Evolutionary conservation across 1,140 invertebrate species (phyloP).

Genomic region (Nasonia vitripennis): DNA sequence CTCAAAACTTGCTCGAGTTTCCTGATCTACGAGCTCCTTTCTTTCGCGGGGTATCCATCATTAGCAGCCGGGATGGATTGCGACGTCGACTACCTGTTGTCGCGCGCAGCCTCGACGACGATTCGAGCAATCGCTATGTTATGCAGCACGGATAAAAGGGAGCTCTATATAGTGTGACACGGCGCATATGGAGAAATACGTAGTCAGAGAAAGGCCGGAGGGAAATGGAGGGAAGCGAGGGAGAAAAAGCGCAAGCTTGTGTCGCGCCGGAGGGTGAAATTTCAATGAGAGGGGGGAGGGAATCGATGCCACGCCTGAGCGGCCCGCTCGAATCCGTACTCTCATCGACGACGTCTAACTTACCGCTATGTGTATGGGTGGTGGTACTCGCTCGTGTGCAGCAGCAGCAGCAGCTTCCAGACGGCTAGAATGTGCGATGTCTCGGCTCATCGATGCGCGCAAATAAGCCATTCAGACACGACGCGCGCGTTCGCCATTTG

Average conservation of each 20-base stretch:
- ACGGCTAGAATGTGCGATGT: slow-evolving; percentile 9
- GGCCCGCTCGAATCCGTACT: background rate
- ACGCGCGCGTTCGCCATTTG: background rate
- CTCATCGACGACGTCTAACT: background rate
- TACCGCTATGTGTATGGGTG: background rate
- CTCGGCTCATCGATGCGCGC: slow-evolving; percentile 2
- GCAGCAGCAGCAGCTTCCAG: background rate
- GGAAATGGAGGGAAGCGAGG: background rate
- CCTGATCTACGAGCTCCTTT: background rate
- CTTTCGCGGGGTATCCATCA: background rate
- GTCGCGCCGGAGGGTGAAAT: slow-evolving; percentile 21
- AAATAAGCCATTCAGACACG: slow-evolving; percentile 25
- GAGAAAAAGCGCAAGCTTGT: slow-evolving; percentile 22
- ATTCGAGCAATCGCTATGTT: too few species aligned
- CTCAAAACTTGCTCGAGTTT: background rate
- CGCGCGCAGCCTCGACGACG: too few species aligned
- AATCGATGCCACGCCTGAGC: slow-evolving; percentile 25
- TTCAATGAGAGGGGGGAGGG: slow-evolving; percentile 11
- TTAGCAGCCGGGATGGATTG: background rate
- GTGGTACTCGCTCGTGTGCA: background rate
- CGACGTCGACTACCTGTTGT: background rate
- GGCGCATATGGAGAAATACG: too few species aligned
- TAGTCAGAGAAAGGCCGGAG: background rate
- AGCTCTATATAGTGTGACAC: too few species aligned
- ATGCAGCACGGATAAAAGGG: too few species aligned